Evolutionary conservation across 2,888 invertebrate genomes (phyloP), one percentile per base, ranked within the genome.

Genomic region (Lasioglossum calceatum): DNA sequence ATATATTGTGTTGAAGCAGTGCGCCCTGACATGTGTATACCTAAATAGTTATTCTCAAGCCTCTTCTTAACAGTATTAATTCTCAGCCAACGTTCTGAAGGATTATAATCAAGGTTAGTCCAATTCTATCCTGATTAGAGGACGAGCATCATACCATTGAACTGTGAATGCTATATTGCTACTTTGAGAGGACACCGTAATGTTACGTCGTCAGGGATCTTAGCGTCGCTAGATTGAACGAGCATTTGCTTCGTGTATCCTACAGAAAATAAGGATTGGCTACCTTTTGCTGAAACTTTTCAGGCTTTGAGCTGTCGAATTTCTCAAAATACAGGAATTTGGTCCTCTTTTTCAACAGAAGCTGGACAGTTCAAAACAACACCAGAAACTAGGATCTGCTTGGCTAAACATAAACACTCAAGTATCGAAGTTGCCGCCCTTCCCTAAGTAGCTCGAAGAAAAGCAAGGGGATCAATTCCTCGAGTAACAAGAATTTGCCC

Each of bases 1-100:
- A 58, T 78, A 50, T 81, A 74, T 80, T 87, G 87, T 87, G 86
- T 76, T 64, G 79, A 42, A 75, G 73, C 77, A 87, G 82, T 86
- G 82, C 74, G 78, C 44, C 5, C 42, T 71, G 67, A 39, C 39
- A 47, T 82, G 86, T 86, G 86, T 54, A 50, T 54, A 70, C 70
- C 14, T n/a, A 47, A 50, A 50, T 23, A 42, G 50, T 54, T 58
- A 50, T 77, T 74, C 2, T 7, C 23, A 50, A 64, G 50, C 73
- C 50, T 77, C 64, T 27, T 32, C 27, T 16, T 32, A 32, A 64
- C 32, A 16, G 32, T 16, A 27, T 4, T 27, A 7, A 64, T 64
- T 64, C 64, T 44, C 36, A 27, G 44, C 58, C 82, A 36, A 44
- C 82, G 61, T 44, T 23, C 27, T n/a, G 27, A 67, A 36, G 67